Base-by-base conservation (phyloP, 2,888 invertebrate species). In the Chrysolina oricalcia region DNA sequence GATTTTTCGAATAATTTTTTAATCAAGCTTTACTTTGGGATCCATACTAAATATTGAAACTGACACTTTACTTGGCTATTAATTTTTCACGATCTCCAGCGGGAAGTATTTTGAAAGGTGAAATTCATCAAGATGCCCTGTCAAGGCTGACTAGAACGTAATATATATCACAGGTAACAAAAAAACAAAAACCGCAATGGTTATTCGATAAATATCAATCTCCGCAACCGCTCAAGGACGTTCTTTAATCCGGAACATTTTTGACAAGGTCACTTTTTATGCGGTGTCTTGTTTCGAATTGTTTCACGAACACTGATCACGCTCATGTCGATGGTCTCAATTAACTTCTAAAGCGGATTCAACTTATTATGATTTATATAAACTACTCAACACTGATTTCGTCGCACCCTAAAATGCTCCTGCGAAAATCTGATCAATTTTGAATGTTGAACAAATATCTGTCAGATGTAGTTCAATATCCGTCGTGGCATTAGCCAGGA, bases 261-360 rank as follows among this genome's bases (percentile, higher is more conserved):
- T 67, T 53, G 67, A 67, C 67, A 67, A 67, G 67, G 67, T 21
- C 67, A 67, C 8, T 67, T 50, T 66, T 21, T 66, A 17, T 64
- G 40, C 40, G 41, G 41, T 46, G 46, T 17, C 10, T 6, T 3
- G 23, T 8, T 13, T 19, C 19, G 17, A 41, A 43, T 43, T 43
- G 15, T 43, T 15, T 46, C 46, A 46, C 46, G n/a, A 46, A n/a
- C 46, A 46, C 0, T 8, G 35, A 48, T 17, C n/a, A 48, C 48
- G 17, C 17, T 17, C 48, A 48, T 10, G 48, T 17, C 48, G 17
- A 17, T 48, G 17, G 48, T 48, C 48, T 48, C 10, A 48, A n/a
- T 48, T 19, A 17, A 17, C 17, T 48, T 8, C 35, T 35, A 35
- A 35, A 8, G 35, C 4, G 35, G 35, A 35, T 35, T 35, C 35